Evolutionary conservation across 2,888 invertebrate species (phyloP), one percentile per base, ranked within the genome.

Genomic region (Ypsolopha scabrella): DNA sequence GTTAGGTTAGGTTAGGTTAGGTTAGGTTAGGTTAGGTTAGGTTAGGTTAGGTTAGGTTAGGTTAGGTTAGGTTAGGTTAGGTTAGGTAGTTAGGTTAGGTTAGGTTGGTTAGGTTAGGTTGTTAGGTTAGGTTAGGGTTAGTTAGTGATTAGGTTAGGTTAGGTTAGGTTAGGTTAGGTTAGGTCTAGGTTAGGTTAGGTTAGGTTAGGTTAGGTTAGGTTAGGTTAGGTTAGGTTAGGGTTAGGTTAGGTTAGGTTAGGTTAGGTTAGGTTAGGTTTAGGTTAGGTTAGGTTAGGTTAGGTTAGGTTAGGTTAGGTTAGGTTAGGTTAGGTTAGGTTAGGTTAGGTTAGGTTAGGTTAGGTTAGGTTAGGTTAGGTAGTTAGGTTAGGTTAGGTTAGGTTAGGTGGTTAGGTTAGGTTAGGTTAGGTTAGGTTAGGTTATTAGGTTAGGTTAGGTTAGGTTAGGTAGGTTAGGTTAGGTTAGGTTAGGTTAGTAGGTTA

Each of bases 181-280:
- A 57, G 58, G 56, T 57, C n/a, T 56, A 58, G 57, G 56, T 58
- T 56, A 57, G 56, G 57, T 58, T 56, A 58, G 59, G 58, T 58
- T 58, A 57, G 57, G 57, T 58, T 56, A 57, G 57, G 59, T 57
- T 55, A 57, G 55, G 55, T 57, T 55, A 56, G n/a, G 54, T 55
- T 53, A 54, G 54, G 54, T 53, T 53, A 51, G 51, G 24, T 24
- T 24, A 24, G 37, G 39, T 39, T 39, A 39, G 49, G n/a, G 51
- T 46, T 47, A 47, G 51, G 52, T 51, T 52, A 51, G 55, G 53
- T 52, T 52, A 55, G 54, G 56, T 54, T 51, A 54, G 56, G 56
- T 56, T 53, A 50, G 54, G 52, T 50, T 49, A 52, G 51, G 52
- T 53, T 34, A 49, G 49, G 49, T 49, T n/a, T 49, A 49, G 49